These are phyloP conservation scores for Euglossa dilemma DNA, from an alignment of 1,140 invertebrate genomes.

Conservation along the genomic window DNA sequence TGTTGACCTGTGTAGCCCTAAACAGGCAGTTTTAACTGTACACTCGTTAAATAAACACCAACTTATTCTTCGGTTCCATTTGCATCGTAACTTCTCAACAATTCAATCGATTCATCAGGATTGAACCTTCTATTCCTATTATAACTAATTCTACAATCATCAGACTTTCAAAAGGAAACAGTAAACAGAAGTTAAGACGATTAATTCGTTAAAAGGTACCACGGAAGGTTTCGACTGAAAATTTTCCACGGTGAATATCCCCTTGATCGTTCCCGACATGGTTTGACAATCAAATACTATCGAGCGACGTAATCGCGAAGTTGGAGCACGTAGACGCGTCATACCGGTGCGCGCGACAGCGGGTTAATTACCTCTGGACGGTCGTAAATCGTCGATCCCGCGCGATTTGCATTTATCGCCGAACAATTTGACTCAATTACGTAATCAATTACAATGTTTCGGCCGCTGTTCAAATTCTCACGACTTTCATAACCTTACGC, in stretches of 20 bases:
- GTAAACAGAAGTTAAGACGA: too few species aligned
- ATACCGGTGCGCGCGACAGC: not conserved
- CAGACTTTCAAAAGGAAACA: too few species aligned
- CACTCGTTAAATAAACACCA: too few species aligned
- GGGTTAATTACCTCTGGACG: not conserved
- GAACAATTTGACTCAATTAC: slow-evolving; percentile 34
- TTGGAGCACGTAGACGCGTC: not conserved
- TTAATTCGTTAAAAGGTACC: too few species aligned
- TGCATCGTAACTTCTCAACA: too few species aligned
- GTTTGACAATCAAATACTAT: slow-evolving; percentile 30
- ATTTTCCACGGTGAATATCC: not conserved
- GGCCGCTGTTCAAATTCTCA: slow-evolving; percentile 33
- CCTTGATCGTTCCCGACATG: not conserved
- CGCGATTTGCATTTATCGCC: not conserved
- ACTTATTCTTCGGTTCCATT: too few species aligned
- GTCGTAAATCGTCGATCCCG: slow-evolving; percentile 4
- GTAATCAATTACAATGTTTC: slow-evolving; percentile 56
- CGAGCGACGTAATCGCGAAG: not conserved
- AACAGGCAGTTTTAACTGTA: too few species aligned
- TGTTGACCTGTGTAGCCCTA: too few species aligned
- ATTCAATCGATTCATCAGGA: too few species aligned
- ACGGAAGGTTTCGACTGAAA: not conserved
- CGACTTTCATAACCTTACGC: slow-evolving; percentile 57
- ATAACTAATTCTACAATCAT: too few species aligned
- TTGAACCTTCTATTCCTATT: too few species aligned